phyloP scores from a whole-genome alignment of 2,113 vertebrate genomes.

The Rhinolophus ferrumequinum region DNA sequence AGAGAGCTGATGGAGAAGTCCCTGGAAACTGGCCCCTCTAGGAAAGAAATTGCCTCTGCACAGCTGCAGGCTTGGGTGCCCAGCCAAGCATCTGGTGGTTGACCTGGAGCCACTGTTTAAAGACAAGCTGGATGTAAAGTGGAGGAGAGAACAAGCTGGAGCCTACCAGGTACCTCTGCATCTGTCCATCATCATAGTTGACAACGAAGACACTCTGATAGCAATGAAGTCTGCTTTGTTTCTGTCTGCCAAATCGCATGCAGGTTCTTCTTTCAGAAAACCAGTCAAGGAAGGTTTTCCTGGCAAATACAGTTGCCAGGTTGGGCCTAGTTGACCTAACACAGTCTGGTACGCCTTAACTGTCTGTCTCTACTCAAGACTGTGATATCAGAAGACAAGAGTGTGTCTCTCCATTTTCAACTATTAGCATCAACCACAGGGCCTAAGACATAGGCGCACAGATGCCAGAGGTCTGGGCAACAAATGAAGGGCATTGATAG shows the following conservation, averaged over 20 bases:
- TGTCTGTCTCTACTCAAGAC: not conserved
- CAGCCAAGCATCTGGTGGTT: not conserved
- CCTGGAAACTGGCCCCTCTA: not conserved
- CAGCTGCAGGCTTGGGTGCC: not conserved
- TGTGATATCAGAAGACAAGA: not conserved
- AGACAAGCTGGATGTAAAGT: not conserved
- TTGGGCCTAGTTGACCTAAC: not conserved
- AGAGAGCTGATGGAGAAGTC: not conserved
- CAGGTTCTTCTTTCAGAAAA: not conserved
- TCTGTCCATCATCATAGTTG: not conserved
- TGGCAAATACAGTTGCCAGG: not conserved
- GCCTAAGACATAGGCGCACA: not conserved
- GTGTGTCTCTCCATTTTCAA: not conserved
- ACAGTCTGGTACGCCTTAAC: not conserved
- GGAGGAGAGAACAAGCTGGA: not conserved
- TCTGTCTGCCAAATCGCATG: not conserved
- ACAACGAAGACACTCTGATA: not conserved
- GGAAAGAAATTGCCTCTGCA: not conserved
- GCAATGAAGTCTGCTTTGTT: not conserved
- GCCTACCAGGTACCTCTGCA: too few relatives aligned
- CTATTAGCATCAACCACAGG: not conserved
- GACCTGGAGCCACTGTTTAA: not conserved
- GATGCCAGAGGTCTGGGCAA: not conserved
- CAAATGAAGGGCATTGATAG: not conserved
- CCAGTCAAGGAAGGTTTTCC: not conserved